Evolutionary conservation across 2,797 vertebrate genomes (phyloP).

Genomic region (Austrolebias charrua): DNA sequence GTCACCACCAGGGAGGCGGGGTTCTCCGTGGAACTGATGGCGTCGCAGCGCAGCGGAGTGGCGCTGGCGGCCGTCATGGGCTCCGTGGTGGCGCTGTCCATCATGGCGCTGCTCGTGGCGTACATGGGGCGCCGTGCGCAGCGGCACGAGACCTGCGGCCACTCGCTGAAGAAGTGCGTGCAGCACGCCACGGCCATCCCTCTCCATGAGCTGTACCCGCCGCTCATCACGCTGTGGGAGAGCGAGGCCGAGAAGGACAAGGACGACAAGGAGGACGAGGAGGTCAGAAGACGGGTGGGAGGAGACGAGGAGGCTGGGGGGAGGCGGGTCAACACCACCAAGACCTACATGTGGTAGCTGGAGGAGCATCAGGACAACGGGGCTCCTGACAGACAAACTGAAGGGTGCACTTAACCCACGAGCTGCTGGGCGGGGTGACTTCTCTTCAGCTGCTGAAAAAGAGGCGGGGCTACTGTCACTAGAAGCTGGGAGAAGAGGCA

Average conservation of each 20-base stretch:
- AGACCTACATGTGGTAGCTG: slow-evolving; percentile 86
- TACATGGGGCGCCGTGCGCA: slow-evolving; percentile 81
- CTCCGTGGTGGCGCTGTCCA: slow-evolving; percentile 82
- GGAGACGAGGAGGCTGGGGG: slow-evolving; percentile 53
- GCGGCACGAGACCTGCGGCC: slow-evolving; percentile 80
- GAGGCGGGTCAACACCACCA: slow-evolving; percentile 83
- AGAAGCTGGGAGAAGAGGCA: too few species aligned
- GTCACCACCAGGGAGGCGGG: slow-evolving; percentile 82
- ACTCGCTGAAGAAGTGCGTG: slow-evolving; percentile 84
- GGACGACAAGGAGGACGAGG: slow-evolving; percentile 67
- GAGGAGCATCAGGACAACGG: neutral
- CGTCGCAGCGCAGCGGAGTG: slow-evolving; percentile 72
- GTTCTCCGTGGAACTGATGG: slow-evolving; percentile 78
- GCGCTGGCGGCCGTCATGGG: slow-evolving; percentile 83
- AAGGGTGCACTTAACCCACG: neutral
- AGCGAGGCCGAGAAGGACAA: slow-evolving; percentile 74
- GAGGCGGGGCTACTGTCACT: too few species aligned
- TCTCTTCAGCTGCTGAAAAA: too few species aligned
- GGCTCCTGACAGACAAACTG: slow-evolving; percentile 29
- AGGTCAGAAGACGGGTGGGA: slow-evolving; percentile 14
- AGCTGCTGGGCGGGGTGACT: neutral
- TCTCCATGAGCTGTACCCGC: slow-evolving; percentile 84
- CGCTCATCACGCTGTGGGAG: slow-evolving; percentile 86
- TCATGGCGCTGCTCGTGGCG: slow-evolving; percentile 80
- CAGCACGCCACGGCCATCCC: slow-evolving; percentile 83